Evolutionary conservation across 2,113 vertebrate genomes (phyloP).

Genomic region (Manacus vitellinus): DNA sequence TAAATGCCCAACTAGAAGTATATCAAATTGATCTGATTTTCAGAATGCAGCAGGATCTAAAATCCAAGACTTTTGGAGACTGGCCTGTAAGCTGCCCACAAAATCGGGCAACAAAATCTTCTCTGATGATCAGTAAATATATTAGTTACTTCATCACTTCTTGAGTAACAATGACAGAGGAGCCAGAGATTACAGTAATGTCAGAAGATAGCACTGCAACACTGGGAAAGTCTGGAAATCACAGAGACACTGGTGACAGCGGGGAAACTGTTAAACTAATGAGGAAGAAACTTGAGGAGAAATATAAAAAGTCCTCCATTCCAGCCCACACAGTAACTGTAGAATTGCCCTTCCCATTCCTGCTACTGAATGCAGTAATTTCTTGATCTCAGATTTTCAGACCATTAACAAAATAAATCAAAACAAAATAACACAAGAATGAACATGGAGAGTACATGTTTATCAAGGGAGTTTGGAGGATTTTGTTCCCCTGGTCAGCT

Average conservation of each 20-base stretch:
- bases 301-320: not conserved
- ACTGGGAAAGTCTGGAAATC: not conserved
- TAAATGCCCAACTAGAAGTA: not conserved
- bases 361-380: not conserved
- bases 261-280: not conserved
- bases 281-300: conserved; percentile 31
- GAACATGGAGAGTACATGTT: not conserved
- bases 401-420: not conserved
- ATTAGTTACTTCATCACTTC: not conserved
- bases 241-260: not conserved
- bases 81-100: not conserved
- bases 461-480: not conserved
- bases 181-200: not conserved
- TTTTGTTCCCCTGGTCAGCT: not conserved
- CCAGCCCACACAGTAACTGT: not conserved
- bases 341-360: not conserved
- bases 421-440: not conserved
- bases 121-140: not conserved
- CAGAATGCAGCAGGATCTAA: not conserved
- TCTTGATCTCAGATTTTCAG: not conserved
- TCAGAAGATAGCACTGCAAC: not conserved
- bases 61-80: not conserved
- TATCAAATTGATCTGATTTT: not conserved
- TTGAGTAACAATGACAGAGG: not conserved
- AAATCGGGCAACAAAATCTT: not conserved